Evolutionary conservation across 2,797 vertebrate species (phyloP).

Genomic region (Etheostoma perlongum): DNA sequence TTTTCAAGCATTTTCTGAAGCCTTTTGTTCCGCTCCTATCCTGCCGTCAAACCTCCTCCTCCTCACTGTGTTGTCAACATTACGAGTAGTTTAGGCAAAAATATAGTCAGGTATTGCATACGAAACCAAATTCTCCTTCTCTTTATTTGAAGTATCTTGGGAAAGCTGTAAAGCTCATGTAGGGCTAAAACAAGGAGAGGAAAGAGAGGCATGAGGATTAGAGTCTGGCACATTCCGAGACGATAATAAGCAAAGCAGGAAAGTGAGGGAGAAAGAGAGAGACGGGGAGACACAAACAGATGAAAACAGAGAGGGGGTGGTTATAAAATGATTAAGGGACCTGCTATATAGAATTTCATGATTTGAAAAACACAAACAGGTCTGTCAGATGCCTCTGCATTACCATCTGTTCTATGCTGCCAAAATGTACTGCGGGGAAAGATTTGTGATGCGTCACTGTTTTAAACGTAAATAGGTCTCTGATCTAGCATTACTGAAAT

Average conservation of each 20-base stretch:
- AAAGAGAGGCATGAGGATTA: slow-evolving; percentile 70
- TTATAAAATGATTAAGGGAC: slow-evolving; percentile 69
- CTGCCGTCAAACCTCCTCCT: slow-evolving; percentile 34
- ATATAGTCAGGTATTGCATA: slow-evolving; percentile 37
- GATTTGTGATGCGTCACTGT: slow-evolving; percentile 36
- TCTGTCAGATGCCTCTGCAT: slow-evolving; percentile 60
- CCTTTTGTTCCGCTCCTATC: slow-evolving; percentile 26
- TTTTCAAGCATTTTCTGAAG: slow-evolving; percentile 32
- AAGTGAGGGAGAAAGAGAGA: slow-evolving; percentile 31
- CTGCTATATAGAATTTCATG: slow-evolving; percentile 63
- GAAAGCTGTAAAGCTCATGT: slow-evolving; percentile 49
- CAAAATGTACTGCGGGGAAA: slow-evolving; percentile 46
- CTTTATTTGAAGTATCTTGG: slow-evolving; percentile 56
- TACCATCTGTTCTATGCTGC: slow-evolving; percentile 58
- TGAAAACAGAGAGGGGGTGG: slow-evolving; percentile 63
- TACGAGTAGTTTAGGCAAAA: slow-evolving; percentile 25
- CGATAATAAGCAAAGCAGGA: slow-evolving; percentile 74
- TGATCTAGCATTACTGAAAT: slow-evolving; percentile 23
- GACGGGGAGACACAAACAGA: slow-evolving; percentile 47
- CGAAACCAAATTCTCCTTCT: slow-evolving; percentile 38
- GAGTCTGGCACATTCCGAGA: slow-evolving; percentile 74
- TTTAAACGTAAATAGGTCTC: slow-evolving; percentile 45
- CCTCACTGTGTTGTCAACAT: slow-evolving; percentile 1
- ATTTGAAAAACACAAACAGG: slow-evolving; percentile 64
- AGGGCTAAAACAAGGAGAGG: slow-evolving; percentile 70